Base-by-base conservation (phyloP, 1,140 invertebrate species). In the Melipona quadrifasciata region DNA sequence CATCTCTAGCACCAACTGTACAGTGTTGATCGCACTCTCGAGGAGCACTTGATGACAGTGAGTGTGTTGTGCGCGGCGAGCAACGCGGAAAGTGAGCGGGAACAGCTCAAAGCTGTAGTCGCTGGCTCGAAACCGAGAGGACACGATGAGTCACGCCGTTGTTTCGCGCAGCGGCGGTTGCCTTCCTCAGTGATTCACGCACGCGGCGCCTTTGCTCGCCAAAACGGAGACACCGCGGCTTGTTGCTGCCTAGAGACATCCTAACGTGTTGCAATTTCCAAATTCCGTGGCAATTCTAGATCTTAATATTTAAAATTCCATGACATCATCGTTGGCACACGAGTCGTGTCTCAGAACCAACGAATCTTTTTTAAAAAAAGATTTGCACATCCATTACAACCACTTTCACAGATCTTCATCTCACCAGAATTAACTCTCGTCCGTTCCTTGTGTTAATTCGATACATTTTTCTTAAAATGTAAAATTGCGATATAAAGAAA, bases 111-210 rank as follows among this genome's bases (percentile, higher is more conserved):
- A 61, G n/a, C 80, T 67, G 72, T 77, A 70, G 64, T 87, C 82
- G 82, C 82, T 87, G 77, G 77, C 80, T 82, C 70, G 86, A 90
- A 90, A 87, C 86, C 88, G 80, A 87, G 74, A 65, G 61, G 24
- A 67, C 68, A 77, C 80, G 86, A 86, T 90, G 88, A 89, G 76
- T 90, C 89, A 90, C 73, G 65, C 68, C 24, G 75, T 27, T 88
- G 81, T 89, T 65, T 86, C 72, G 82, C 51, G 55, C 34, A 77
- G 51, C 64, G 2, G 31, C 39, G 86, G 86, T 90, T 72, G 80
- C 88, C 74, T 89, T 89, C 80, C 86, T 67, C 73, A 76, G 67
- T 89, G 89, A 90, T 86, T 90, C 88, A 90, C 39, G 79, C 70
- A 90, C 39, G 79, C 70, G 72, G 74, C 58, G 71, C 64, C 27